These are phyloP conservation scores for Xenus cinereus DNA, from an alignment of 2,113 vertebrate species.

Conservation along the genomic window DNA sequence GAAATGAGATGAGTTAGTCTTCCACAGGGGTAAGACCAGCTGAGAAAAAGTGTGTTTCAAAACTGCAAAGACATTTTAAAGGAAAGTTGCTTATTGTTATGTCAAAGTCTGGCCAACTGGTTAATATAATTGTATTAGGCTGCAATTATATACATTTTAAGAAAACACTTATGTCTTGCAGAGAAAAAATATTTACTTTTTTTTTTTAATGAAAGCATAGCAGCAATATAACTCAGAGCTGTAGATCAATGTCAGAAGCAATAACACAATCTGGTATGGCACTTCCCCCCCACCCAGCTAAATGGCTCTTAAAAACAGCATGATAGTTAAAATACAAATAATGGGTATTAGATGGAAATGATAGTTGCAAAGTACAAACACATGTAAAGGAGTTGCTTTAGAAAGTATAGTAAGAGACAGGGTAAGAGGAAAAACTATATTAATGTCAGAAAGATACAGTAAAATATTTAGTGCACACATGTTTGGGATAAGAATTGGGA, in stretches of 20 bases:
- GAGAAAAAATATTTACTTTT: background rate
- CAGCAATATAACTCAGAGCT: background rate
- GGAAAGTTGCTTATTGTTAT: background rate
- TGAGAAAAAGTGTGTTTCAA: conserved; percentile 9
- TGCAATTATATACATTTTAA: background rate
- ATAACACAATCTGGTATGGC: background rate
- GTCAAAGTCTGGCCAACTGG: background rate
- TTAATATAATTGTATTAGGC: background rate
- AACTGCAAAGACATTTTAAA: background rate
- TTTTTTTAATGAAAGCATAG: background rate
- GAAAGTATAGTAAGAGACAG: conserved; percentile 4
- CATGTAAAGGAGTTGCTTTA: conserved; percentile 21
- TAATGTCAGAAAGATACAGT: conserved; percentile 44
- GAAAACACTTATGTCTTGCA: background rate
- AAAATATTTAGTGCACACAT: conserved; percentile 55
- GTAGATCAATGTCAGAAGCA: background rate
- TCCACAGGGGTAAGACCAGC: conserved; percentile 24
- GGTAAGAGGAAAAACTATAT: conserved; percentile 30
- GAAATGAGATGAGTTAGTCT: conserved; percentile 40
- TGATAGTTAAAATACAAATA: conserved; percentile 43
- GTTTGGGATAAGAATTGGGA: conserved; percentile 45
- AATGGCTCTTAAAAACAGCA: background rate
- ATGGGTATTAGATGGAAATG: conserved; percentile 6
- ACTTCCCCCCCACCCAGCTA: background rate
- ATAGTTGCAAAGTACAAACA: conserved; percentile 45